A percentile compares a stretch with the other conserved stretches of the same genome.
phyloP scores from a whole-genome alignment of 2,113 vertebrate species.

The Platichthys flesus region DNA sequence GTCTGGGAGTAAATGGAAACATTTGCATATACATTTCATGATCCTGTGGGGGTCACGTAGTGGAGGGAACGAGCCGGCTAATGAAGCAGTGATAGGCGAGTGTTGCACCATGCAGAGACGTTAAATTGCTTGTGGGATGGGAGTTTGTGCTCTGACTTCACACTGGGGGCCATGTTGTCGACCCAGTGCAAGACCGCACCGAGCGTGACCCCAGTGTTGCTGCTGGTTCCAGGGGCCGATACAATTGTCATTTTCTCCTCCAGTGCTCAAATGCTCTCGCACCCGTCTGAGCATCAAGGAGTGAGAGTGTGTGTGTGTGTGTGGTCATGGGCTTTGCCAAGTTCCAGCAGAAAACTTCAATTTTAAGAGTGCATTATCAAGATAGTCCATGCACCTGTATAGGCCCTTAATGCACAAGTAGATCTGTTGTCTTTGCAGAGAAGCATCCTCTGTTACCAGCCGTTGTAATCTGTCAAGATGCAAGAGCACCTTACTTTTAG shows the following conservation, averaged over 20 bases:
- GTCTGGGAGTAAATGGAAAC: slow-evolving; percentile 21
- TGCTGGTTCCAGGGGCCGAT: not conserved
- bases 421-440: too few relatives aligned
- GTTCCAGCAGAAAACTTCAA: too few relatives aligned
- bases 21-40: slow-evolving; percentile 43
- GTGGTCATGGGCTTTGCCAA: too few relatives aligned
- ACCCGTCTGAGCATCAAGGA: too few relatives aligned
- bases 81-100: slow-evolving; percentile 55
- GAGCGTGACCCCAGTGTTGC: too few relatives aligned
- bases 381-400: too few relatives aligned
- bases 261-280: not conserved
- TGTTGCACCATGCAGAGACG: slow-evolving; percentile 63
- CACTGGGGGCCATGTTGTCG: not conserved
- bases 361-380: too few relatives aligned
- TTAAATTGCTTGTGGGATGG: slow-evolving; percentile 69
- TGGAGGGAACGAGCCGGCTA: slow-evolving; percentile 27
- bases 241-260: not conserved
- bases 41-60: not conserved
- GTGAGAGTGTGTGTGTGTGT: too few relatives aligned
- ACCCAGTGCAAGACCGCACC: not conserved
- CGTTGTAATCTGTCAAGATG: too few relatives aligned
- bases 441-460: too few relatives aligned
- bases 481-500: too few relatives aligned
- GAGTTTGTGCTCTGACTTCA: slow-evolving; percentile 37
- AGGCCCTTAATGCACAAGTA: too few relatives aligned